A percentile compares a stretch with the other conserved stretches of the same genome.
Conservation (phyloP, 2,888 invertebrate species). For the Drosophila percnosoma region DNA sequence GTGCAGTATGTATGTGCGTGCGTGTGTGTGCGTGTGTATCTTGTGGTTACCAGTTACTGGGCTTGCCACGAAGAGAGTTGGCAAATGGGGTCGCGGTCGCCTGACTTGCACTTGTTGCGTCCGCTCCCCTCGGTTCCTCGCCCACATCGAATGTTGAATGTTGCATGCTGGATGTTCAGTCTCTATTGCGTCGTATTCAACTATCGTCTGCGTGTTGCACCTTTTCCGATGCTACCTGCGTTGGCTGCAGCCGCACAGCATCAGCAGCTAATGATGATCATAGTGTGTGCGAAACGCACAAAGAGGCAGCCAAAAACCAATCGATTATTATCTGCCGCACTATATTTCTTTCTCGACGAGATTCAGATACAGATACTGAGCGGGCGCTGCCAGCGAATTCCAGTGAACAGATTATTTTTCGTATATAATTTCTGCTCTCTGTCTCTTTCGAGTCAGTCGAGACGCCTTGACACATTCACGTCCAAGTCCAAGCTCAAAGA, state of each 20-base stretch:
- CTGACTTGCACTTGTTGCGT: slow-evolving; percentile 65
- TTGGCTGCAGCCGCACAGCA: slow-evolving; percentile 20
- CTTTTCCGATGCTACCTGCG: slow-evolving; percentile 38
- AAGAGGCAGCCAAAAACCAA: slow-evolving; percentile 78
- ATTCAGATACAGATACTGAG: slow-evolving; percentile 18
- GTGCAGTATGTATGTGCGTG: not conserved
- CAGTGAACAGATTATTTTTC: slow-evolving; percentile 80
- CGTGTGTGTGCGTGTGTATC: slow-evolving; percentile 19
- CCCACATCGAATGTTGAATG: slow-evolving; percentile 42
- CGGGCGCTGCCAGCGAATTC: slow-evolving; percentile 58
- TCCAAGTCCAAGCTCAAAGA: slow-evolving; percentile 47
- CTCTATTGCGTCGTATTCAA: slow-evolving; percentile 41
- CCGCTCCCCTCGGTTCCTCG: slow-evolving; percentile 49
- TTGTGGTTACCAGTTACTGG: slow-evolving; percentile 35
- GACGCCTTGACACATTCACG: slow-evolving; percentile 70
- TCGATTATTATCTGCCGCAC: slow-evolving; percentile 80
- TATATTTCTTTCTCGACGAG: slow-evolving; percentile 31
- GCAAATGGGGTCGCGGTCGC: slow-evolving; percentile 47
- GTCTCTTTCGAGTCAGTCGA: slow-evolving; percentile 24
- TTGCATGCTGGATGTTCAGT: slow-evolving; percentile 2
- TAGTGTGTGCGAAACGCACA: slow-evolving; percentile 73
- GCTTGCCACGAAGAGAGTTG: slow-evolving; percentile 20
- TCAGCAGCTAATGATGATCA: slow-evolving; percentile 74
- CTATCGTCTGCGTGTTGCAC: slow-evolving; percentile 37
- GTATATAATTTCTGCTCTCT: slow-evolving; percentile 1